These are phyloP conservation scores for Plectus sambesii DNA, from an alignment of 1,140 invertebrate genomes.

Conservation along the genomic window DNA sequence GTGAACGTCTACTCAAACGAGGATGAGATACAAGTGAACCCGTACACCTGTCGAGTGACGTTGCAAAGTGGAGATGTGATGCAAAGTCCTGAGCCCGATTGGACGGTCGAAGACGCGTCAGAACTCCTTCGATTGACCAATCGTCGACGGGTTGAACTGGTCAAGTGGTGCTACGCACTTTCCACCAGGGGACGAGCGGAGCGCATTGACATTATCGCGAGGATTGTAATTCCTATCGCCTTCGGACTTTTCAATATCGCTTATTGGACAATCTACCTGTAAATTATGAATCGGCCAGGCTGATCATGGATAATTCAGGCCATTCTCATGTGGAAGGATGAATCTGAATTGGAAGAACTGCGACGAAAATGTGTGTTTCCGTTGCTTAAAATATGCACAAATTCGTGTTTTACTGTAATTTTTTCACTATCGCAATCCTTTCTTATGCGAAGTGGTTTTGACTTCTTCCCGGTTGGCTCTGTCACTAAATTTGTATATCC, in stretches of 20 bases:
- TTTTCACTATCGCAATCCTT: too few species aligned
- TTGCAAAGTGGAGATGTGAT: background rate
- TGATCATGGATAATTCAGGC: too few species aligned
- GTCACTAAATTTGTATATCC: too few species aligned
- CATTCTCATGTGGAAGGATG: too few species aligned
- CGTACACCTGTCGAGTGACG: constrained; percentile 36
- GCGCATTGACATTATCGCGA: constrained; percentile 43
- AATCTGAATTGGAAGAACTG: too few species aligned
- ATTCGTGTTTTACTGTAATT: too few species aligned
- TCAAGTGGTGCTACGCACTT: constrained; percentile 41
- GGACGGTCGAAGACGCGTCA: background rate
- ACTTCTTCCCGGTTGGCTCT: too few species aligned
- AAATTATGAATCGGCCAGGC: too few species aligned
- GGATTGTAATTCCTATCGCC: constrained; percentile 51
- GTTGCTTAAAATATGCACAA: too few species aligned
- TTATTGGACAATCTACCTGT: constrained; percentile 63
- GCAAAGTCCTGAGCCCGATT: constrained; percentile 2
- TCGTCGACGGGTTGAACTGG: constrained; percentile 40
- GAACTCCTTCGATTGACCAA: constrained; percentile 10
- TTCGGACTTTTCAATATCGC: constrained; percentile 75
- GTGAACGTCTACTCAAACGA: constrained; percentile 13
- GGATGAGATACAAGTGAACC: constrained; percentile 36
- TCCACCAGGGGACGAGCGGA: constrained; percentile 42
- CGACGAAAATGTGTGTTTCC: too few species aligned
- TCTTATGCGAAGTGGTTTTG: too few species aligned